Conservation (phyloP, 2,888 invertebrate genomes). For the Lathronympha strigana region DNA sequence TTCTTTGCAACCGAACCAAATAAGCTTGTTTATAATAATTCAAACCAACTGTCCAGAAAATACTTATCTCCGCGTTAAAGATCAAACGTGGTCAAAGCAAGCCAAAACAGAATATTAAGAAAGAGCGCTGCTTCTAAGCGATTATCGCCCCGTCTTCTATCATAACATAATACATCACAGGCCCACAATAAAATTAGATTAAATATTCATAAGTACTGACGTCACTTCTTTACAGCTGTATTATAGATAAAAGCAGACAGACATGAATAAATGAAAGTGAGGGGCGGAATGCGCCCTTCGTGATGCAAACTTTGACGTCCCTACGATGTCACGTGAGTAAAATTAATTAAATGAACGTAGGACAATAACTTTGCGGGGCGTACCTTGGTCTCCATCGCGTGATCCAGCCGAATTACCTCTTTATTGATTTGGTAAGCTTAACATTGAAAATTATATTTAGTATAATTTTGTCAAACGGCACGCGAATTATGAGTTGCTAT, state of each 20-base stretch:
- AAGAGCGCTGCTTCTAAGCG: neutral
- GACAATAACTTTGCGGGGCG: conserved; percentile 48
- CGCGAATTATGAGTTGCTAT: conserved; percentile 67
- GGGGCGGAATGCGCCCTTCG: conserved; percentile 40
- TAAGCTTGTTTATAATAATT: too few relatives aligned
- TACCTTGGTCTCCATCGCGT: conserved; percentile 80
- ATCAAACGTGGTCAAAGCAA: neutral
- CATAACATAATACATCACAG: conserved; percentile 28
- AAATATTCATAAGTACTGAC: conserved; percentile 39
- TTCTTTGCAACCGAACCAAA: too few relatives aligned
- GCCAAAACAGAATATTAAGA: neutral
- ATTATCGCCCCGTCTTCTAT: conserved; percentile 9
- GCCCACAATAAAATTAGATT: conserved; percentile 28
- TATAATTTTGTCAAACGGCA: conserved; percentile 70
- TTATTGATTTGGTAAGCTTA: conserved; percentile 76
- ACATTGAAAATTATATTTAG: conserved; percentile 75
- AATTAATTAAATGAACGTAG: conserved; percentile 72
- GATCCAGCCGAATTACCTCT: conserved; percentile 70
- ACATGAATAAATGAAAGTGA: conserved; percentile 41
- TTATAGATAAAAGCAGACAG: conserved; percentile 39
- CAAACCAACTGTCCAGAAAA: neutral
- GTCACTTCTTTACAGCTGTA: conserved; percentile 31
- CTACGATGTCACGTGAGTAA: conserved; percentile 59
- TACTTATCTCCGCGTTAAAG: neutral
- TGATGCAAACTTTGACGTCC: conserved; percentile 48